These are phyloP conservation scores for Lochmaea crataegi DNA, from an alignment of 2,888 invertebrate genomes.

Conservation along the genomic window DNA sequence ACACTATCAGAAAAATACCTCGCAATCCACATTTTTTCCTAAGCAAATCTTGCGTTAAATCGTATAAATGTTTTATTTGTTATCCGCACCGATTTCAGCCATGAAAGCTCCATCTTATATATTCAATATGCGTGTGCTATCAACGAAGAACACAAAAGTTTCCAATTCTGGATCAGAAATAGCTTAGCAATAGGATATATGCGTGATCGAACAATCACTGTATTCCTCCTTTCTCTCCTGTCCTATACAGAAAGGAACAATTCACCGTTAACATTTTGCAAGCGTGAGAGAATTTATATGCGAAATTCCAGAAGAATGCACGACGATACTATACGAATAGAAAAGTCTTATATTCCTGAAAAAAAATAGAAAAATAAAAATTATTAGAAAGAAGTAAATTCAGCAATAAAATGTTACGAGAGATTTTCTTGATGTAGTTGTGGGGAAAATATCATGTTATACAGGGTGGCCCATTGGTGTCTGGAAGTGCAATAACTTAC, in stretches of 20 bases:
- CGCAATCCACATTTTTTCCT: neutral
- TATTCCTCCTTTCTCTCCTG: conserved; percentile 6
- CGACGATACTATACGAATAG: neutral
- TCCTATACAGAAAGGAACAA: conserved; percentile 27
- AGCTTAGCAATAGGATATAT: conserved; percentile 55
- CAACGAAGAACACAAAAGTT: conserved; percentile 55
- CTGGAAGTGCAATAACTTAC: no score
- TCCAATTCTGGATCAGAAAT: conserved; percentile 55
- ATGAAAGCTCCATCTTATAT: conserved; percentile 36
- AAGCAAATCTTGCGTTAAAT: conserved; percentile 2
- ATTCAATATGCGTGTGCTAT: conserved; percentile 53
- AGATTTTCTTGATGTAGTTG: no score
- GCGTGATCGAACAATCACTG: conserved; percentile 53
- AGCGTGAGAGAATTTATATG: conserved; percentile 18
- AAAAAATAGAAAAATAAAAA: conserved; percentile 9
- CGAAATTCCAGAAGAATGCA: conserved; percentile 15
- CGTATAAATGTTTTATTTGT: neutral
- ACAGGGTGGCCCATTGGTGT: no score
- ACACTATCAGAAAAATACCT: neutral
- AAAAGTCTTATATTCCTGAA: conserved; percentile 4
- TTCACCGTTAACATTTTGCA: conserved; percentile 30
- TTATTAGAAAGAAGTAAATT: neutral
- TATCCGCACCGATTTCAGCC: conserved; percentile 16
- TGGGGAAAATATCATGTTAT: no score
- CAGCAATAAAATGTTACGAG: no score